These are phyloP conservation scores for Nothoprocta pentlandii DNA, from an alignment of 2,113 vertebrate genomes.

Conservation along the genomic window DNA sequence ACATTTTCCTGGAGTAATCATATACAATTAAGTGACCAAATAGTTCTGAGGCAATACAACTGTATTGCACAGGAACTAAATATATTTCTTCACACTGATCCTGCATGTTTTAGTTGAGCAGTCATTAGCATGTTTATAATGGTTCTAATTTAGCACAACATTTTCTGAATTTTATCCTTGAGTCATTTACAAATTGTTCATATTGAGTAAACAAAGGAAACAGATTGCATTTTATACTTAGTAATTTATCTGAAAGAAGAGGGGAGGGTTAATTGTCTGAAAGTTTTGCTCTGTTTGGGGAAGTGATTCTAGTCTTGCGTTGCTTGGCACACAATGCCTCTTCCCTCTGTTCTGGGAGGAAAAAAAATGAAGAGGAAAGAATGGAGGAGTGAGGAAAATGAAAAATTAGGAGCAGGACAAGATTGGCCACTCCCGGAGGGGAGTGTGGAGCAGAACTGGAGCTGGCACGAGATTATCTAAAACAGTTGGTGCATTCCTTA, in stretches of 20 bases:
- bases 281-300: slow-evolving; percentile 86
- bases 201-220: slow-evolving; percentile 89
- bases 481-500: slow-evolving; percentile 99
- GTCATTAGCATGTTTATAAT: slow-evolving; percentile 89
- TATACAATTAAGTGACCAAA: slow-evolving; percentile 82
- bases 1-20: slow-evolving; percentile 79
- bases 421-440: slow-evolving; percentile 87
- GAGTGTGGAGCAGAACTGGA: slow-evolving; percentile 92
- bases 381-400: slow-evolving; percentile 84
- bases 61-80: slow-evolving; percentile 80
- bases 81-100: slow-evolving; percentile 82
- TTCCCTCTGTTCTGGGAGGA: slow-evolving; percentile 71
- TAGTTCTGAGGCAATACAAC: slow-evolving; percentile 80
- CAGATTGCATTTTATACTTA: slow-evolving; percentile 89
- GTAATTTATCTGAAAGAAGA: slow-evolving; percentile 88
- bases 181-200: slow-evolving; percentile 90
- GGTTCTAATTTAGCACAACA: slow-evolving; percentile 88
- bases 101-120: slow-evolving; percentile 83
- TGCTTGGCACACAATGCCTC: slow-evolving; percentile 85
- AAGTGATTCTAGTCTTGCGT: slow-evolving; percentile 89
- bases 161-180: slow-evolving; percentile 88
- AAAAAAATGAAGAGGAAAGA: slow-evolving; percentile 68
- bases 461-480: slow-evolving; percentile 97
- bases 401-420: slow-evolving; percentile 83
- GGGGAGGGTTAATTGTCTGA: slow-evolving; percentile 87